phyloP scores from a whole-genome alignment of 2,113 vertebrate species.

The Platycercus adscitus region DNA sequence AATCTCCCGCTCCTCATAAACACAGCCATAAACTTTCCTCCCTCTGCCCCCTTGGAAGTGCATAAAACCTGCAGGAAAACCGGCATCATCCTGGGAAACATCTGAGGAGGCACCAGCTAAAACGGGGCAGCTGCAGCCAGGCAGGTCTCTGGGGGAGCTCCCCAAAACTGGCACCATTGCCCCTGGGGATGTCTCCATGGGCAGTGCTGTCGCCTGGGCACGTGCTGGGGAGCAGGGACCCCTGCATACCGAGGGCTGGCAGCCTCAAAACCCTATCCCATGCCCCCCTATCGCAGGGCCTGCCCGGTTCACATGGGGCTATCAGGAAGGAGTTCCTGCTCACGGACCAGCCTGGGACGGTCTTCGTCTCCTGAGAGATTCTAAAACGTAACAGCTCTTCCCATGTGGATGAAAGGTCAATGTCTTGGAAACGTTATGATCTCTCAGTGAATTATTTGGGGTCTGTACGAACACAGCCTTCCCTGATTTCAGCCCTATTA shows the following conservation, averaged over 20 bases:
- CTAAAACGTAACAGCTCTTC: neutral
- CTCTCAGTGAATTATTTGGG: neutral
- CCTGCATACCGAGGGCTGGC: neutral
- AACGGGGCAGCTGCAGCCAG: neutral
- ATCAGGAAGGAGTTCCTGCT: neutral
- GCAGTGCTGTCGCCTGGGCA: neutral
- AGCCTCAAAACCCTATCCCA: neutral
- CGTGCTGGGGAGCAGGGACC: neutral
- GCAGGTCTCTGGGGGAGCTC: neutral
- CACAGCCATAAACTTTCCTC: conserved; percentile 26
- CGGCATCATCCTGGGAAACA: neutral
- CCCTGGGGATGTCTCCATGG: neutral
- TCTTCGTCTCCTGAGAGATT: neutral
- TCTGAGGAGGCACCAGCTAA: neutral
- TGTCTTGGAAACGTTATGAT: neutral
- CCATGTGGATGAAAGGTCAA: neutral
- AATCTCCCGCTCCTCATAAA: conserved; percentile 54
- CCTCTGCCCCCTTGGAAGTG: neutral
- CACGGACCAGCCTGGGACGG: neutral
- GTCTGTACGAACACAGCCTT: neutral
- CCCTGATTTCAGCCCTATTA: neutral
- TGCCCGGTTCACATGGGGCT: accelerated
- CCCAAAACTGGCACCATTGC: neutral
- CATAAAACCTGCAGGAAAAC: conserved; percentile 23
- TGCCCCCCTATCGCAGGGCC: neutral